phyloP scores from a whole-genome alignment of 2,113 vertebrate species.

The Xenopus laevis region DNA sequence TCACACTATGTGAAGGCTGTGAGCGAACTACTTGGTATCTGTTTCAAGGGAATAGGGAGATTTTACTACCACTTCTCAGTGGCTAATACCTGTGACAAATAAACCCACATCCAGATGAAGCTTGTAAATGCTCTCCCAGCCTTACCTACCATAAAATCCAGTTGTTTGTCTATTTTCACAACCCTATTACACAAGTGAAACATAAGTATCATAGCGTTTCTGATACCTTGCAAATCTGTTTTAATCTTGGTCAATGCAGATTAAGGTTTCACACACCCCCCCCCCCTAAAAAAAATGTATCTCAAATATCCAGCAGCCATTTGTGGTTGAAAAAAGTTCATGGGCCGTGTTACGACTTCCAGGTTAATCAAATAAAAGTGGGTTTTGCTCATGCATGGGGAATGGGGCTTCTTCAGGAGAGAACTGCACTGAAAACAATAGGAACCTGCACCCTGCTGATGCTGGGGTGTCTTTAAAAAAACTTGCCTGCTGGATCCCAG shows the following conservation, averaged over 20 bases:
- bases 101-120: slow-evolving; percentile 28
- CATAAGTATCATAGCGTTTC: neutral
- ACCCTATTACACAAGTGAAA: slow-evolving; percentile 3
- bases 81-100: slow-evolving; percentile 39
- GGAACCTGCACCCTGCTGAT: neutral
- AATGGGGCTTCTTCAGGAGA: neutral
- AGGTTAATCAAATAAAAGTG: neutral
- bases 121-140: slow-evolving; percentile 27
- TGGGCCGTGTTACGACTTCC: neutral
- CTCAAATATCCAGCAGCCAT: neutral
- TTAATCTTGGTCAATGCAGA: neutral
- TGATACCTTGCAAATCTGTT: neutral
- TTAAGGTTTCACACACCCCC: neutral
- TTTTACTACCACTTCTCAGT: slow-evolving; percentile 36
- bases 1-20: slow-evolving; percentile 1
- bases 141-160: slow-evolving; percentile 21
- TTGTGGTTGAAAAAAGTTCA: neutral
- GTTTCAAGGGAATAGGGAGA: slow-evolving; percentile 26
- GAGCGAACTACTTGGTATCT: neutral
- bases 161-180: slow-evolving; percentile 15
- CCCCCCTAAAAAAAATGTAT: neutral
- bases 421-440: neutral
- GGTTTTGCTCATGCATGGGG: neutral
- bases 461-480: neutral
- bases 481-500: neutral